Evolutionary conservation across 2,888 invertebrate species (phyloP), one percentile per base, ranked within the genome.

Genomic region (Diarsia rubi): DNA sequence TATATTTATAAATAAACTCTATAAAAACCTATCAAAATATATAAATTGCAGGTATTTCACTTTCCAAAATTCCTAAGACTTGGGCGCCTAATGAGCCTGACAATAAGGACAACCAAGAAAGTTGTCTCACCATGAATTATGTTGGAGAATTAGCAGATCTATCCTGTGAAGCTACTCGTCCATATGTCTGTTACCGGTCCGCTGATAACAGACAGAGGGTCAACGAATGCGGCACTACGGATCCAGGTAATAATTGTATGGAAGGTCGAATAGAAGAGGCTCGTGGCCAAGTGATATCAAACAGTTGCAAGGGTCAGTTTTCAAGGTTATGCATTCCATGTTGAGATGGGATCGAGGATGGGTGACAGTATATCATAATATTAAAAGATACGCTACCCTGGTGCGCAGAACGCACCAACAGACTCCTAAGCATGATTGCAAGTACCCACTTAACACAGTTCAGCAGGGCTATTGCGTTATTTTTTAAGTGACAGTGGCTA

Each of bases 81-180:
- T 89, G 88, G 88, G 77, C 78, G 0, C 45, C 65, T 1, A 73
- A 75, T 21, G 83, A 89, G n/a, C 88, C 88, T 3, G 59, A 88
- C 31, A 89, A 88, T 65, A 69, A 31, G 6, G 14, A 59, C 0
- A 80, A 85, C 21, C 60, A 75, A 4, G 88, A 89, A 78, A 79
- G 68, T 9, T 88, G 88, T 54, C 78, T 89, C 19, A 78, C 72
- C 9, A 69, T 89, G 21, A 74, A 83, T 70, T 31, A 3, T 62
- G 9, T 70, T 66, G 88, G 78, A 62, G 64, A 81, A 2, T 52
- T 79, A 66, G 71, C 69, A 31, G 88, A 88, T 63, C 42, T 71
- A 14, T 44, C 60, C 6, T 88, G 88, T 70, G 24, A 47, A 2
- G 62, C 64, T 2, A 47, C 81, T 2, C 73, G 72, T n/a, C 75